Conservation (phyloP, 2,113 vertebrate genomes). For the Panthera tigris region DNA sequence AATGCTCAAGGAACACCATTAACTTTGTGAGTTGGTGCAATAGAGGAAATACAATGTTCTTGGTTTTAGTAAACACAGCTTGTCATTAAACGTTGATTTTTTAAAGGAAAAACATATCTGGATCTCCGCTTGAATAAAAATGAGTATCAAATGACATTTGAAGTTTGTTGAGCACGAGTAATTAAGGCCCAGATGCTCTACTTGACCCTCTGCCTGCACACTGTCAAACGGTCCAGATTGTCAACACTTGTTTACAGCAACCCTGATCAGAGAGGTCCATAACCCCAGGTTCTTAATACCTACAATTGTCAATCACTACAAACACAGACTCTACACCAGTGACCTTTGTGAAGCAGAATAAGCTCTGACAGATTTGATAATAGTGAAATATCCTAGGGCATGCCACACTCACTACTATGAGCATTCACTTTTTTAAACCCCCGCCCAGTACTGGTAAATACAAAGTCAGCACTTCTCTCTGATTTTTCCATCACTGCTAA, state of each 20-base stretch:
- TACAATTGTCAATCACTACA: constrained; percentile 65
- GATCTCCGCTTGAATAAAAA: constrained; percentile 28
- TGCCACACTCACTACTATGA: not conserved
- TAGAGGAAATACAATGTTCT: not conserved
- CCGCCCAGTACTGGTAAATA: not conserved
- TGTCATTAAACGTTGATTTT: not conserved
- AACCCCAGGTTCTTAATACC: constrained; percentile 56
- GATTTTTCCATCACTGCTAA: not conserved
- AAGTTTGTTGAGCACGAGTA: constrained; percentile 51
- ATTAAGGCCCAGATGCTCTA: constrained; percentile 62
- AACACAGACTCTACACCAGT: constrained; percentile 2
- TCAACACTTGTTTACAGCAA: constrained; percentile 69
- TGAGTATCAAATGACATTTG: constrained; percentile 41
- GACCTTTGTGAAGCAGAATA: constrained; percentile 63
- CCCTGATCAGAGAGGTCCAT: constrained; percentile 40
- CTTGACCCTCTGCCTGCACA: constrained; percentile 29
- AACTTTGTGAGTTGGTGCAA: not conserved
- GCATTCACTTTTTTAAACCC: not conserved
- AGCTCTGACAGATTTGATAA: constrained; percentile 59
- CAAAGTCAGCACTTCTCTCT: not conserved
- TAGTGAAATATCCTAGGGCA: constrained; percentile 31
- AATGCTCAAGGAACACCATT: not conserved
- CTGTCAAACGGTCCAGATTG: constrained; percentile 27
- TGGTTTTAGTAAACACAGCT: not conserved
- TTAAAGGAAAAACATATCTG: not conserved